Conservation (phyloP, 1,140 invertebrate genomes). For the Antheraea mylitta region DNA sequence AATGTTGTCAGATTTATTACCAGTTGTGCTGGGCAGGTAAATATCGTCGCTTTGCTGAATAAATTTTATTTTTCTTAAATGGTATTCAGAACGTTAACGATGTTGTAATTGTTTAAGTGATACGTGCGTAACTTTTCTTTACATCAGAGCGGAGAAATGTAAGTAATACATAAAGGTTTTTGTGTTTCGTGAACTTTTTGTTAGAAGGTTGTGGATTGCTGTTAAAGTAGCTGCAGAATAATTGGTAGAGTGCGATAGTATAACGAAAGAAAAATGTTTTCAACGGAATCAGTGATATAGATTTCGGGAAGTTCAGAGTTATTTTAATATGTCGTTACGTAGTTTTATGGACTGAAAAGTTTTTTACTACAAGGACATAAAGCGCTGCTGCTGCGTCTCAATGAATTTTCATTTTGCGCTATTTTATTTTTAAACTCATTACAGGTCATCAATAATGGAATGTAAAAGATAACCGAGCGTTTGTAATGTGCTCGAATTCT, state of each 20-base stretch:
- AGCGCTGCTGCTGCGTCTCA: constrained; percentile 34
- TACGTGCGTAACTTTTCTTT: constrained; percentile 42
- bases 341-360: constrained; percentile 12
- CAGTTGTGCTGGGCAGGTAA: constrained; percentile 74
- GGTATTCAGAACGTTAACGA: constrained; percentile 56
- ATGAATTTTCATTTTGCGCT: constrained; percentile 60
- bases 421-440: constrained; percentile 74
- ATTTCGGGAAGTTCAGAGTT: constrained; percentile 4
- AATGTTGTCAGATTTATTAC: constrained; percentile 76
- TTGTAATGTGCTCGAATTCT: constrained; percentile 63
- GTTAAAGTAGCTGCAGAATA: constrained; percentile 74
- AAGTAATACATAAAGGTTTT: constrained; percentile 48
- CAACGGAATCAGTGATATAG: constrained; percentile 15
- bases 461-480: constrained; percentile 62
- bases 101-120: constrained; percentile 45
- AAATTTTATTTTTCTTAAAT: constrained; percentile 73
- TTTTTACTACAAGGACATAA: constrained; percentile 30
- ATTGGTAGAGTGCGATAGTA: constrained; percentile 70
- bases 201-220: constrained; percentile 70
- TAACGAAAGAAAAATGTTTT: constrained; percentile 63
- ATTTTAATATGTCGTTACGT: constrained; percentile 5
- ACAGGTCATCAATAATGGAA: constrained; percentile 65
- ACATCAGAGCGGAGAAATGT: constrained; percentile 43
- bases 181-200: constrained; percentile 72
- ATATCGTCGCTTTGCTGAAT: constrained; percentile 70